Evolutionary conservation across 2,888 invertebrate species (phyloP), one percentile per base, ranked within the genome.

Genomic region (Synergus gifuensis): DNA sequence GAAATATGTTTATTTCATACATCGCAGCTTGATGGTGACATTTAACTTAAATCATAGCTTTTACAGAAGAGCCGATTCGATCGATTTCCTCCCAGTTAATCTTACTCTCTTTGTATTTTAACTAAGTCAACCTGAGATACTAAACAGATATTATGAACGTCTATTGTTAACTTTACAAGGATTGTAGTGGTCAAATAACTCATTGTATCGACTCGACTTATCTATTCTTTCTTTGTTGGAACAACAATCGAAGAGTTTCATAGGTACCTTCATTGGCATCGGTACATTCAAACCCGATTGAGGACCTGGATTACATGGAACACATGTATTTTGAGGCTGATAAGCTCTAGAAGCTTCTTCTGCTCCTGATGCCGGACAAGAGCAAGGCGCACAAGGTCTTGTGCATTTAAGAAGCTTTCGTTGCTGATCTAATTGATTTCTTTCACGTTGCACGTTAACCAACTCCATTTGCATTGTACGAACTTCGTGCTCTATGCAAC

Each of bases 401-500:
- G 89, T 87, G 76, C 90, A 91, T 80, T 91, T 90, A 4, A 93
- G 79, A 73, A 92, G 85, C 77, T 92, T 92, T 44, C 90, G 87
- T 79, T 93, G 92, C 79, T 93, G 93, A 82, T 94, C 93, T 80
- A 94, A 84, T 82, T 93, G 93, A 83, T 93, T 91, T 69, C 93
- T 88, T 85, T 94, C 94, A 46, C 92, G 92, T 85, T 94, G 93
- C 3, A 94, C 93, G 36, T 92, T 92, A 46, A 54, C 42, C 63
- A 94, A 86, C 85, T 94, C 94, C 76, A 91, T 90, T 82, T 94
- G 93, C 90, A 95, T 93, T 46, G 93, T 92, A 11, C 93, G 93
- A 0, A 95, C 94, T 88, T 95, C 95, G 4, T 90, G 87, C 87
- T 95, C 95, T 90, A 96, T 94, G 5, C 92, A 93, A 16, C 92